Conservation (phyloP, 1,140 invertebrate genomes). For the Panagrolaimus sp. region DNA sequence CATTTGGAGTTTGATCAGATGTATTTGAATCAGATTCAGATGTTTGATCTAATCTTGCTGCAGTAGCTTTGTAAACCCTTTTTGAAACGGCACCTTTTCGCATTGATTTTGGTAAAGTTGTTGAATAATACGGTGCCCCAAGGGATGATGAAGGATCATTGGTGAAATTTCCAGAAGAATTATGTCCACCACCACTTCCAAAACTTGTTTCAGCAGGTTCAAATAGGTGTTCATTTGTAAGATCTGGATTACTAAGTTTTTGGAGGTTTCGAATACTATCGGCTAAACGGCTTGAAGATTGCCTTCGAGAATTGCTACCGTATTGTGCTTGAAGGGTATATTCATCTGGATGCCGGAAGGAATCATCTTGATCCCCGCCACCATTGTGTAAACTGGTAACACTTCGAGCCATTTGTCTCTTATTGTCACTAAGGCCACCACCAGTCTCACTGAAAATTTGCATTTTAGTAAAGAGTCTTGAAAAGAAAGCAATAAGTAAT, state of each 20-base stretch:
- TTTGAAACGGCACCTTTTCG: constrained; percentile 45
- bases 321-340: constrained; percentile 25
- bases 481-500: neutral
- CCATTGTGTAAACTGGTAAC: constrained; percentile 29
- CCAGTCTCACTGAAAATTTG: constrained; percentile 16
- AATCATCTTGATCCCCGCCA: neutral
- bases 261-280: constrained; percentile 35
- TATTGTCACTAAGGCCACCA: constrained; percentile 18
- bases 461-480: neutral
- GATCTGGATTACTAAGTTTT: constrained; percentile 40
- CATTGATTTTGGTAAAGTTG: constrained; percentile 40
- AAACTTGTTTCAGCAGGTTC: constrained; percentile 4
- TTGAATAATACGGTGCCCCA: constrained; percentile 35
- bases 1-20: constrained; percentile 8
- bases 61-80: constrained; percentile 24
- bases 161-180: constrained; percentile 14
- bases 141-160: neutral
- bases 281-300: constrained; percentile 20
- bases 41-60: neutral
- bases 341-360: constrained; percentile 26
- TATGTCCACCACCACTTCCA: constrained; percentile 18
- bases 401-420: constrained; percentile 42
- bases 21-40: neutral
- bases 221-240: constrained; percentile 34
- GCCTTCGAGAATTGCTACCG: constrained; percentile 16